These are phyloP conservation scores for Mus minutoides DNA, from an alignment of 2,797 vertebrate genomes.

Conservation along the genomic window DNA sequence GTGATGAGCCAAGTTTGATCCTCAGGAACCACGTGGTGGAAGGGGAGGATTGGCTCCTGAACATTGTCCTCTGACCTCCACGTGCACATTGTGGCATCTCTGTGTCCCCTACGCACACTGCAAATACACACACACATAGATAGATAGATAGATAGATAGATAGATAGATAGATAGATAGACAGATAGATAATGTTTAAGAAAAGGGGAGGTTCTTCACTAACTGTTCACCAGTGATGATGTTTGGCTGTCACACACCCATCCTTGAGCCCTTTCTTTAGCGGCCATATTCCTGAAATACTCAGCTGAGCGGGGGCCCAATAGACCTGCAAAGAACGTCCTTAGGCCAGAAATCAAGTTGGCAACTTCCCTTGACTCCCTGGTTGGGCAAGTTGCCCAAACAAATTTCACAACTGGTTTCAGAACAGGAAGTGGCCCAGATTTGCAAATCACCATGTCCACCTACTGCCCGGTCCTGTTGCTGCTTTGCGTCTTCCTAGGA, in stretches of 20 bases:
- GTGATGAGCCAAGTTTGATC: neutral
- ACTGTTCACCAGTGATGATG: neutral
- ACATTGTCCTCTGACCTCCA: neutral
- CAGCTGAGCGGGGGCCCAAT: neutral
- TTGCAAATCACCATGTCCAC: neutral
- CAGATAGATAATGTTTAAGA: neutral
- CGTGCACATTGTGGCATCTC: neutral
- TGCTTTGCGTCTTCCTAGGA: constrained; percentile 43
- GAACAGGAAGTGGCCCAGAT: constrained; percentile 57
- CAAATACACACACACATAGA: neutral
- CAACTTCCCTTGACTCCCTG: neutral
- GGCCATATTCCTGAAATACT: neutral
- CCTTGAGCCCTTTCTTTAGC: neutral
- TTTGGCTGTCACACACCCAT: neutral
- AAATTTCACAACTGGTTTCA: neutral
- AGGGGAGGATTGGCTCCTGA: neutral
- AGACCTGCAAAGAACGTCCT: neutral
- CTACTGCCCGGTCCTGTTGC: neutral
- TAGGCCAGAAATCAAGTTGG: neutral
- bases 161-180: neutral
- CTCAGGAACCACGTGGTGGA: neutral
- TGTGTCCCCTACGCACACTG: neutral
- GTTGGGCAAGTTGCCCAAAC: neutral
- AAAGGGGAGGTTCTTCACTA: neutral
- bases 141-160: neutral